These are phyloP conservation scores for Encarsia formosa DNA, from an alignment of 2,888 invertebrate genomes.

Conservation along the genomic window DNA sequence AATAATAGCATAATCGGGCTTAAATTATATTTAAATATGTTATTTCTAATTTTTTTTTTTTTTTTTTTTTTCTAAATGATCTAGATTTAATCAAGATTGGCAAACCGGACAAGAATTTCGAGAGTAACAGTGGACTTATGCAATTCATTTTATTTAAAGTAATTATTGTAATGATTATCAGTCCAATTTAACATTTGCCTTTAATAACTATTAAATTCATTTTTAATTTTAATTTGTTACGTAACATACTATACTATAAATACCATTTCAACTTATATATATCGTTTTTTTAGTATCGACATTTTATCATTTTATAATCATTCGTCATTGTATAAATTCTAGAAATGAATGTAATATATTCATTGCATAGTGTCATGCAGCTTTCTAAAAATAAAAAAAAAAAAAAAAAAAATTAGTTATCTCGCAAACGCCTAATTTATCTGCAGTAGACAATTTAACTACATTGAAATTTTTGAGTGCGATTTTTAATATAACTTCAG, in stretches of 20 bases:
- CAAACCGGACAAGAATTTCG: constrained; percentile 8
- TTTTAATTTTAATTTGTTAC: constrained; percentile 36
- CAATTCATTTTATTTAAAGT: constrained; percentile 21
- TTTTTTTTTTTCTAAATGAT: constrained; percentile 29
- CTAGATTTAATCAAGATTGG: constrained; percentile 15
- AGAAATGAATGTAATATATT: constrained; percentile 44
- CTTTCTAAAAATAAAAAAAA: too few relatives aligned
- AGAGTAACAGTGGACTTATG: constrained; percentile 14
- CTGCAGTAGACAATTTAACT: too few relatives aligned
- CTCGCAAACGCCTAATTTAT: too few relatives aligned
- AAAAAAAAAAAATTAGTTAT: too few relatives aligned
- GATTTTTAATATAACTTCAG: too few relatives aligned
- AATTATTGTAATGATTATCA: constrained; percentile 26
- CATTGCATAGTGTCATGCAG: constrained; percentile 42
- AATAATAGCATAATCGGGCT: constrained; percentile 48
- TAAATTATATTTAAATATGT: constrained; percentile 42
- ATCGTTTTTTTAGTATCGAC: constrained; percentile 24
- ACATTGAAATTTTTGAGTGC: too few relatives aligned
- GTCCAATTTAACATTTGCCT: constrained; percentile 41
- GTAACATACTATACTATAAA: constrained; percentile 27
- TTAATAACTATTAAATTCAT: constrained; percentile 39
- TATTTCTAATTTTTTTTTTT: too few relatives aligned
- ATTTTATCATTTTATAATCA: constrained; percentile 30
- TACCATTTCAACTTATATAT: constrained; percentile 17
- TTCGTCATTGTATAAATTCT: constrained; percentile 36